phyloP scores from a whole-genome alignment of 1,140 invertebrate species.

The Ruditapes philippinarum region DNA sequence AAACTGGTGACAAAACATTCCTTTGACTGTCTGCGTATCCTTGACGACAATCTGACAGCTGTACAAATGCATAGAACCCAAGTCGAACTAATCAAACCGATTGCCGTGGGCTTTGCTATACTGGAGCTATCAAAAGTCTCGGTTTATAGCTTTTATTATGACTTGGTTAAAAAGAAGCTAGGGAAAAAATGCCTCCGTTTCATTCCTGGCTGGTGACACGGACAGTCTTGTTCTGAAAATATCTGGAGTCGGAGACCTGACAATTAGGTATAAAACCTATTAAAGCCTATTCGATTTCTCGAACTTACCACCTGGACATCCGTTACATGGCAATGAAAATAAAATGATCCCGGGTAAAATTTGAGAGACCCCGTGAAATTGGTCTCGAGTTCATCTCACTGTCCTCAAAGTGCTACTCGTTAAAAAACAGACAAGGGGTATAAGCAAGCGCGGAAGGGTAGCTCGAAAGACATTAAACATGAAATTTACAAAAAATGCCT shows the following conservation, averaged over 20 bases:
- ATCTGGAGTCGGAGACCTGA: neutral
- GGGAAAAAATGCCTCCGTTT: neutral
- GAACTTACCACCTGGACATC: neutral
- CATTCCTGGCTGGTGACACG: neutral
- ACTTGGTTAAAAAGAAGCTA: neutral
- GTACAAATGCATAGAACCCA: neutral
- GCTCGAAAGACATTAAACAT: neutral
- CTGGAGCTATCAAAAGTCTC: neutral
- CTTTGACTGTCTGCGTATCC: neutral
- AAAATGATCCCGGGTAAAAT: neutral
- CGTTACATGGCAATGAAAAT: neutral
- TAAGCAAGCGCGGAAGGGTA: neutral
- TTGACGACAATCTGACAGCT: neutral
- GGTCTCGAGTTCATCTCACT: neutral
- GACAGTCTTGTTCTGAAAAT: neutral
- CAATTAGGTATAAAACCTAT: neutral
- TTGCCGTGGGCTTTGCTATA: neutral
- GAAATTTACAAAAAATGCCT: neutral
- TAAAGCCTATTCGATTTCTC: neutral
- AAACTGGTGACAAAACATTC: neutral
- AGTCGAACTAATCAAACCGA: neutral
- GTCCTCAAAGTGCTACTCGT: neutral
- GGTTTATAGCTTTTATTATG: neutral
- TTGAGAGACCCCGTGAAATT: neutral
- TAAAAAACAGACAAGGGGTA: neutral